These are phyloP conservation scores for Eupithecia subumbrata DNA, from an alignment of 2,888 invertebrate species.

Conservation along the genomic window DNA sequence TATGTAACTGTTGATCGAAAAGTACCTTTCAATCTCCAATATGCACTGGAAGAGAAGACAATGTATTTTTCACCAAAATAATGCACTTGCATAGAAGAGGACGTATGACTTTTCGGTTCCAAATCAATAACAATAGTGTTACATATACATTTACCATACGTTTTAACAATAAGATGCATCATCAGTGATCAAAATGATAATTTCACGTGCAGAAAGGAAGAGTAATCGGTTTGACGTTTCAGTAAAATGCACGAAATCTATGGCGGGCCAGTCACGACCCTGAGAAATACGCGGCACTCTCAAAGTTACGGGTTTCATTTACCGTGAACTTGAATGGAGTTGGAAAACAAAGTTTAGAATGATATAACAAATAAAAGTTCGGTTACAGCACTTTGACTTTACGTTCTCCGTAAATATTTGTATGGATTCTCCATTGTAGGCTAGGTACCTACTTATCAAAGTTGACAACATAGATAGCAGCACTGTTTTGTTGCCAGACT, in stretches of 20 bases:
- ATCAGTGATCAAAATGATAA: constrained; percentile 38
- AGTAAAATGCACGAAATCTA: constrained; percentile 77
- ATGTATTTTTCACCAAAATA: constrained; percentile 25
- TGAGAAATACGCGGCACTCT: constrained; percentile 45
- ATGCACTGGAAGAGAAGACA: constrained; percentile 15
- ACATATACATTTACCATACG: constrained; percentile 47
- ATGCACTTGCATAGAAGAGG: constrained; percentile 9
- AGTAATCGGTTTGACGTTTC: constrained; percentile 79
- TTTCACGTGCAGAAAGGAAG: constrained; percentile 52
- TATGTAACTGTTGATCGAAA: neutral
- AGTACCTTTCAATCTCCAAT: neutral
- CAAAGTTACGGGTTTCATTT: neutral
- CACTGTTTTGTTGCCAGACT: constrained; percentile 85
- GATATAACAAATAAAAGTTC: constrained; percentile 44
- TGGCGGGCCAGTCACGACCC: constrained; percentile 72
- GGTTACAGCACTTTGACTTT: constrained; percentile 65
- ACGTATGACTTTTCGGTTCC: neutral
- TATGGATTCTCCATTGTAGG: constrained; percentile 86
- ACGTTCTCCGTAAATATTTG: constrained; percentile 85
- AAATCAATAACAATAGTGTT: constrained; percentile 9
- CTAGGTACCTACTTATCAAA: constrained; percentile 83
- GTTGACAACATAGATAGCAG: constrained; percentile 93
- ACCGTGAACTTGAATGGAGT: neutral
- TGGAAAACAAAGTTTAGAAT: neutral
- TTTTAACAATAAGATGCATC: constrained; percentile 19